A percentile compares a stretch with the other conserved stretches of the same genome.
Conservation (phyloP, 2,113 vertebrate genomes). For the Conger conger region DNA sequence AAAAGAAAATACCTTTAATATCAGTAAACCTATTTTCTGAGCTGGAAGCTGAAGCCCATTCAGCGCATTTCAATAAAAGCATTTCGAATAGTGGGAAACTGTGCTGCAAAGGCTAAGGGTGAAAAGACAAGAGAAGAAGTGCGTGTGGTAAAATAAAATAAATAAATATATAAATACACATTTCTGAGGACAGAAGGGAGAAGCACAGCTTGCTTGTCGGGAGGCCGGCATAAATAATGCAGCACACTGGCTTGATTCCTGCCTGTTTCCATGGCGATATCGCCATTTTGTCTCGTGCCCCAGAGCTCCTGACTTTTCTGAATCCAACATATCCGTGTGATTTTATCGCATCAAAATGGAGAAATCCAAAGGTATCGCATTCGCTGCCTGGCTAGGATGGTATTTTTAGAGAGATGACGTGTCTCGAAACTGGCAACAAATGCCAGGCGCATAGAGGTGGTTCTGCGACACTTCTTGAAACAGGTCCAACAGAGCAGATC, state of each 20-base stretch:
- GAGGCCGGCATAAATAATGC: conserved; percentile 29
- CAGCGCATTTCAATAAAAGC: too few species aligned
- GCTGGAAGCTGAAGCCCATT: too few species aligned
- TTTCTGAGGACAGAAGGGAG: neutral
- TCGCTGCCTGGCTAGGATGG: neutral
- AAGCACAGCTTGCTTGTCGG: neutral
- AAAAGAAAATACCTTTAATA: too few species aligned
- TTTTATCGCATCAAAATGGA: conserved; percentile 15
- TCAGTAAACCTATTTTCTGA: too few species aligned
- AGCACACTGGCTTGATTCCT: conserved; percentile 12
- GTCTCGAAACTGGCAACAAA: neutral
- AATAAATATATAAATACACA: too few species aligned
- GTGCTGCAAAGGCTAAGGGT: too few species aligned
- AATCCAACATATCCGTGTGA: neutral
- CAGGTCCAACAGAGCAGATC: too few species aligned
- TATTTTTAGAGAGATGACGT: neutral
- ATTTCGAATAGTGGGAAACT: too few species aligned
- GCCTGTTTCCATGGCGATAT: conserved; percentile 38
- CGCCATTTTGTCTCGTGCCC: conserved; percentile 18
- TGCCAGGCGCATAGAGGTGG: too few species aligned
- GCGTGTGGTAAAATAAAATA: neutral
- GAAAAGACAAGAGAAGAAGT: too few species aligned
- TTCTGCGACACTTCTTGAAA: too few species aligned
- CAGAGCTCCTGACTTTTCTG: neutral
- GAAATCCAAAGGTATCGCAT: neutral